Evolutionary conservation across 2,113 vertebrate species (phyloP).

Genomic region (Marmota monax): DNA sequence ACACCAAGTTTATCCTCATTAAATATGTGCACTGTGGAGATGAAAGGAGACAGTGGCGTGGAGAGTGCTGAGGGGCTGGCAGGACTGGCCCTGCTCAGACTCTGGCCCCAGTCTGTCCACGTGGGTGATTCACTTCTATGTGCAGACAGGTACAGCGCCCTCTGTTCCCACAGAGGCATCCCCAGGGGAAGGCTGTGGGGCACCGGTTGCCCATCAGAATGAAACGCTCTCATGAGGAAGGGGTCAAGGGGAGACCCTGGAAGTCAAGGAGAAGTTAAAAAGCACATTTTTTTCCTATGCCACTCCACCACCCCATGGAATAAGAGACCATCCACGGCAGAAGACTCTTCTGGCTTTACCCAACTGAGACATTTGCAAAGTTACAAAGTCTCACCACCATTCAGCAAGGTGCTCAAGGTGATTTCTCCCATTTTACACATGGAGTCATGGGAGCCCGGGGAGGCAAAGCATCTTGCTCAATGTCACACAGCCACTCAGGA

Average conservation of each 20-base stretch:
- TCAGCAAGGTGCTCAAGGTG: not conserved
- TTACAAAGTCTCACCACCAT: not conserved
- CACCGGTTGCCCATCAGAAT: not conserved
- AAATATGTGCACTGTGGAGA: not conserved
- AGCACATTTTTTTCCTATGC: not conserved
- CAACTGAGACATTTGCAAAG: not conserved
- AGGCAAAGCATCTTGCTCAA: not conserved
- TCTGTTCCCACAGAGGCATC: not conserved
- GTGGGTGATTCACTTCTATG: not conserved
- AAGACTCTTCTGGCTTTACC: not conserved
- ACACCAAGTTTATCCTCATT: not conserved
- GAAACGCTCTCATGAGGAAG: not conserved
- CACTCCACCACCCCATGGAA: not conserved
- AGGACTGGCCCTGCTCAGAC: no score
- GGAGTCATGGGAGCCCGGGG: not conserved
- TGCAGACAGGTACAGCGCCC: not conserved
- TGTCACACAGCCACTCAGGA: not conserved
- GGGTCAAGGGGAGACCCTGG: not conserved
- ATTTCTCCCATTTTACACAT: not conserved
- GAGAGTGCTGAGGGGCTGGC: not conserved
- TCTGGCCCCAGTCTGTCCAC: rapidly evolving
- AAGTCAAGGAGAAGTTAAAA: not conserved
- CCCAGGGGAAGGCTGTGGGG: not conserved
- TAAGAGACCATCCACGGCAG: not conserved
- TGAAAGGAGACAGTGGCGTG: not conserved